A percentile compares a stretch with the other conserved stretches of the same genome.
phyloP scores from a whole-genome alignment of 1,140 invertebrate genomes.

The Drosophila simulans region DNA sequence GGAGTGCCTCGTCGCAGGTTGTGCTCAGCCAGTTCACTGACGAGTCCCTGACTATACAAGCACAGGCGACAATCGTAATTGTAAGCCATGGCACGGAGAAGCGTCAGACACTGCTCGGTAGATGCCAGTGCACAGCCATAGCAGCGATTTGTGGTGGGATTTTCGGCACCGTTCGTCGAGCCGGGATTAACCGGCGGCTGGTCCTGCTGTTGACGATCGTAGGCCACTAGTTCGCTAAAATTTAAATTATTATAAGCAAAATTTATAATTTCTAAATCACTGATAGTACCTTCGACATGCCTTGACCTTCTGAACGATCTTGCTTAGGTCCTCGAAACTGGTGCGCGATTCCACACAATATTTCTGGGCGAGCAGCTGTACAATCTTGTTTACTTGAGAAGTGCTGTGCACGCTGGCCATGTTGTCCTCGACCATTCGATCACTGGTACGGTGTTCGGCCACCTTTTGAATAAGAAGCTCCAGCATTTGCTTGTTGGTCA shows the following conservation, averaged over 20 bases:
- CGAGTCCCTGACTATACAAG: slow-evolving; percentile 93
- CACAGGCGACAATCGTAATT: slow-evolving; percentile 91
- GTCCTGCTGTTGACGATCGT: slow-evolving; percentile 93
- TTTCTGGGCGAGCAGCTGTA: slow-evolving; percentile 94
- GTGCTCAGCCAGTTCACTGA: slow-evolving; percentile 95
- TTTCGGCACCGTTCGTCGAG: slow-evolving; percentile 18
- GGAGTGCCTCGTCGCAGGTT: slow-evolving; percentile 93
- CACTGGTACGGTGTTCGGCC: slow-evolving; percentile 79
- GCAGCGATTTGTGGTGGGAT: slow-evolving; percentile 87
- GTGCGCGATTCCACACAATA: slow-evolving; percentile 98
- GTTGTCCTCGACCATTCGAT: slow-evolving; percentile 84
- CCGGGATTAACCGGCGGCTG: slow-evolving; percentile 65
- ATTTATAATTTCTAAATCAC: background rate
- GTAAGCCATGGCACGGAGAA: slow-evolving; percentile 95
- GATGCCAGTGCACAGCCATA: slow-evolving; percentile 94
- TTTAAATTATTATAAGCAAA: slow-evolving; percentile 24
- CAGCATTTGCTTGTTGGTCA: slow-evolving; percentile 94
- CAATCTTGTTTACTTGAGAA: slow-evolving; percentile 92
- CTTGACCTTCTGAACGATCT: slow-evolving; percentile 96
- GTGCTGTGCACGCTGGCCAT: slow-evolving; percentile 85
- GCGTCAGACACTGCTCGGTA: slow-evolving; percentile 96
- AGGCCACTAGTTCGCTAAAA: slow-evolving; percentile 93
- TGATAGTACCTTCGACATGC: slow-evolving; percentile 88
- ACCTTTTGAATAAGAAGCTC: slow-evolving; percentile 87
- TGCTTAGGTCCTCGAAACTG: slow-evolving; percentile 97